These are phyloP conservation scores for Nylanderia fulva DNA, from an alignment of 1,140 invertebrate species.

Conservation along the genomic window DNA sequence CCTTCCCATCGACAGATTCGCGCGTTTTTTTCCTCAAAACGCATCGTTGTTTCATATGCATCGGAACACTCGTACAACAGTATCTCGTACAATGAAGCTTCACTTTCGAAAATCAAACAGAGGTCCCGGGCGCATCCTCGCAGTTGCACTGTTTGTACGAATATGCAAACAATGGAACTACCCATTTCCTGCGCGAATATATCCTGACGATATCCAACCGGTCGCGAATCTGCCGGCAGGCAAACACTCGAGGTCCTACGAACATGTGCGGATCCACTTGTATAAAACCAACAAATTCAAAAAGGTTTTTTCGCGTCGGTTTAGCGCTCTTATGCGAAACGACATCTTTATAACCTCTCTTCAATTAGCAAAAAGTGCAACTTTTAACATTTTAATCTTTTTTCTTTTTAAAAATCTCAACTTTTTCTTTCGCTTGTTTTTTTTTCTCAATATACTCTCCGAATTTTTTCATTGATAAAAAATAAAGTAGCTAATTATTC, in stretches of 20 bases:
- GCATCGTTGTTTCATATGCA: conserved; percentile 58
- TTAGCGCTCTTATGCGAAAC: neutral
- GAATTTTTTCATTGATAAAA: no score
- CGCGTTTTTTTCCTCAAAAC: conserved; percentile 23
- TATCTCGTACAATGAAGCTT: conserved; percentile 76
- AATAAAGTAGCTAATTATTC: no score
- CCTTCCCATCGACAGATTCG: neutral
- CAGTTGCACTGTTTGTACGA: conserved; percentile 81
- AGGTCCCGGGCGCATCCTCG: conserved; percentile 73
- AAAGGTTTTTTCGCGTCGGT: conserved; percentile 1
- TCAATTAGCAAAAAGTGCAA: neutral
- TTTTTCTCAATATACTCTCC: neutral
- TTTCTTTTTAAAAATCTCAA: neutral
- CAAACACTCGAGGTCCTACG: conserved; percentile 67
- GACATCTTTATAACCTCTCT: neutral
- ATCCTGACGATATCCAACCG: conserved; percentile 79
- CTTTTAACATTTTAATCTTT: neutral
- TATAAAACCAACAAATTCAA: conserved; percentile 43
- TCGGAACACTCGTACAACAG: conserved; percentile 52
- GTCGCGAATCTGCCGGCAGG: conserved; percentile 76
- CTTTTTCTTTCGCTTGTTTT: neutral
- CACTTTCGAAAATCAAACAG: conserved; percentile 84
- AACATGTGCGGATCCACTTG: conserved; percentile 51
- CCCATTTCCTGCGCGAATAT: conserved; percentile 80
- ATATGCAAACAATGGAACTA: conserved; percentile 81